phyloP scores from a whole-genome alignment of 2,888 invertebrate genomes.

The Pterostichus madidus region DNA sequence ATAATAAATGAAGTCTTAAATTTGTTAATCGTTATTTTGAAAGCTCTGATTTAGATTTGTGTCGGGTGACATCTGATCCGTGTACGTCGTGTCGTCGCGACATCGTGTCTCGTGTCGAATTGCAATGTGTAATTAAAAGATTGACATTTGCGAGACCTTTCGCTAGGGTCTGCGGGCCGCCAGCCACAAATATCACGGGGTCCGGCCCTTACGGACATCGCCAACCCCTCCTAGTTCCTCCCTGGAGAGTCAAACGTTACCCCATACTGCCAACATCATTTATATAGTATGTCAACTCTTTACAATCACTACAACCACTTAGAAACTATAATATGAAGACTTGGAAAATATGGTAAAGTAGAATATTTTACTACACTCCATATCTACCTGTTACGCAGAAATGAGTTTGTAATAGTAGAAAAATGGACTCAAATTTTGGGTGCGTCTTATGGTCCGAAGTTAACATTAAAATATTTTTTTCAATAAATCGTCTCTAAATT shows the following conservation, averaged over 20 bases:
- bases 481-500: too few relatives aligned
- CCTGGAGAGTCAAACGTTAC: conserved; percentile 19
- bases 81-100: background rate
- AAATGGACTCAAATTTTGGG: too few relatives aligned
- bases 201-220: conserved; percentile 51
- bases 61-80: conserved; percentile 36
- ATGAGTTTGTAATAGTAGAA: too few relatives aligned
- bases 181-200: conserved; percentile 63
- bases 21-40: background rate
- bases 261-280: conserved; percentile 27
- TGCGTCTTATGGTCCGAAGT: too few relatives aligned
- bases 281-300: conserved; percentile 41
- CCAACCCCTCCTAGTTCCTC: conserved; percentile 10
- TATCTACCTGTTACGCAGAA: too few relatives aligned
- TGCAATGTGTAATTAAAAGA: conserved; percentile 71
- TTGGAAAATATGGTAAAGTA: background rate
- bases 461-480: too few relatives aligned
- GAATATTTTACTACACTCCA: too few relatives aligned
- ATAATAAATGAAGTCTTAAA: conserved; percentile 13
- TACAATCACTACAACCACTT: background rate
- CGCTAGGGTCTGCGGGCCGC: conserved; percentile 67
- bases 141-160: conserved; percentile 72
- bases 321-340: background rate
- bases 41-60: background rate
- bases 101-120: conserved; percentile 51